phyloP scores from a whole-genome alignment of 2,113 vertebrate genomes.

The Saguinus midas region DNA sequence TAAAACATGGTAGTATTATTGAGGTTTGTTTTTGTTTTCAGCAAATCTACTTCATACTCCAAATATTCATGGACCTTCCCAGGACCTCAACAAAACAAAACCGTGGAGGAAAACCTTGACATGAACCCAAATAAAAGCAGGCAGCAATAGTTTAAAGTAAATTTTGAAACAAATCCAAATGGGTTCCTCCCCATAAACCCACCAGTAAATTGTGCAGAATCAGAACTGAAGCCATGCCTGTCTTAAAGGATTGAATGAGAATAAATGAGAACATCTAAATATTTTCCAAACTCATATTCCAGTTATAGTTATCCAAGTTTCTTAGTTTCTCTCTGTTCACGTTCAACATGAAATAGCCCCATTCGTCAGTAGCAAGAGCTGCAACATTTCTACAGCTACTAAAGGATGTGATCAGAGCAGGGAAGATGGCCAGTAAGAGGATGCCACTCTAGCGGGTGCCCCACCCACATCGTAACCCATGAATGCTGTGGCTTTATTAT shows the following conservation, averaged over 20 bases:
- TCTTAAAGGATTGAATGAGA: background rate
- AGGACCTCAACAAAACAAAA: constrained; percentile 24
- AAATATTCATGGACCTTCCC: constrained; percentile 13
- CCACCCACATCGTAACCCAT: no score
- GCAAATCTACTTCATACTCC: background rate
- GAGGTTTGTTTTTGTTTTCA: background rate
- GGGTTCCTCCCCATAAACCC: background rate
- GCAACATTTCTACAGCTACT: background rate
- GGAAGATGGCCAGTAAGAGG: background rate
- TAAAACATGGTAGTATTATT: constrained; percentile 31
- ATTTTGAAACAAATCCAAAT: constrained; percentile 28
- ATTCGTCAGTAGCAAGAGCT: background rate
- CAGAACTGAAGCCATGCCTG: background rate
- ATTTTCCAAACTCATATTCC: background rate
- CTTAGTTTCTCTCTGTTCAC: background rate
- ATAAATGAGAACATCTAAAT: background rate
- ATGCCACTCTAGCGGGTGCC: no score
- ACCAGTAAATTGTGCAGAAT: background rate
- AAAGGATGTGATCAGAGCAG: background rate
- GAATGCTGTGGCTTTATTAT: background rate
- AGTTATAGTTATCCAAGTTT: background rate
- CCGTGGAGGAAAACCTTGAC: constrained; percentile 25
- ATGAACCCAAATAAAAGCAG: background rate
- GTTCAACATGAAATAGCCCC: background rate
- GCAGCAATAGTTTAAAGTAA: constrained; percentile 23